These are phyloP conservation scores for Ruditapes philippinarum DNA, from an alignment of 1,140 invertebrate species.

Conservation along the genomic window DNA sequence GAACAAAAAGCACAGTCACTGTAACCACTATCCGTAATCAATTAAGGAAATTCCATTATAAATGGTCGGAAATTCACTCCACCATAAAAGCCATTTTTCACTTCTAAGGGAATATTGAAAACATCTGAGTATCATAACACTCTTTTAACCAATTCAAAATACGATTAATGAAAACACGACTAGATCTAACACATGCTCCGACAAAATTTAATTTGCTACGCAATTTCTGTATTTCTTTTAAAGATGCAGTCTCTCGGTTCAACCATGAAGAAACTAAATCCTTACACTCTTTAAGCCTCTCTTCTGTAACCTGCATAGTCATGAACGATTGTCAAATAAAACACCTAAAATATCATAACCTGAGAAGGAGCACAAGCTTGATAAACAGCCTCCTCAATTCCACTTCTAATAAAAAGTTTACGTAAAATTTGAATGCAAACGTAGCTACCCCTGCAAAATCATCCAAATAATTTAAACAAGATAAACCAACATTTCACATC, in stretches of 20 bases:
- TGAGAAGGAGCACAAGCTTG: too few species aligned
- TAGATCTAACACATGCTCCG: background rate
- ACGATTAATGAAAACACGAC: background rate
- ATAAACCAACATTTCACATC: too few species aligned
- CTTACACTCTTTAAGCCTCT: too few species aligned
- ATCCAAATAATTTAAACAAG: too few species aligned
- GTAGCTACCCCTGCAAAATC: too few species aligned
- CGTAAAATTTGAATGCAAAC: too few species aligned
- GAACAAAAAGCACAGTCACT: background rate
- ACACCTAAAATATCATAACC: too few species aligned
- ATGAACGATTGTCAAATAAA: too few species aligned
- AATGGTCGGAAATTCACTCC: background rate
- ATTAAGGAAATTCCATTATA: constrained; percentile 3
- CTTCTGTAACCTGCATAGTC: too few species aligned
- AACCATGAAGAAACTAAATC: too few species aligned
- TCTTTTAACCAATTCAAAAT: background rate
- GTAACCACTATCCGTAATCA: background rate
- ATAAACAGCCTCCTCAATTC: too few species aligned
- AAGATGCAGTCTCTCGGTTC: background rate
- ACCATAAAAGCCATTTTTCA: background rate
- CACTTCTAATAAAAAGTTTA: too few species aligned
- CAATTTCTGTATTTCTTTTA: constrained; percentile 4
- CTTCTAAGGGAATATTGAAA: background rate
- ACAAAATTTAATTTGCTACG: constrained; percentile 2
- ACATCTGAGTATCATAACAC: background rate